phyloP scores from a whole-genome alignment of 2,113 vertebrate genomes.

The Poecilia latipinna region DNA sequence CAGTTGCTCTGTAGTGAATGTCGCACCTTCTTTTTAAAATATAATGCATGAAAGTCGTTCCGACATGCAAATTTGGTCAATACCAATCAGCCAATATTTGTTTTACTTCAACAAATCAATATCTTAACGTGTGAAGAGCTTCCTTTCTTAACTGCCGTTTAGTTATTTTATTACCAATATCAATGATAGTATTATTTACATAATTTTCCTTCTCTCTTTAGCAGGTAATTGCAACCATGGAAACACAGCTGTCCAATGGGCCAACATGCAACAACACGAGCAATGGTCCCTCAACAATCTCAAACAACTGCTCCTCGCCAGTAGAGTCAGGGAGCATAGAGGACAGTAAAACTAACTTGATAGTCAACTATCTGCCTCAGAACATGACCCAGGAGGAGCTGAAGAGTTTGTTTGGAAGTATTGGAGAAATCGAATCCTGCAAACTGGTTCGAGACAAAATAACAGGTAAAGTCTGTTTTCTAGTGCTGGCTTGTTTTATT shows the following conservation, averaged over 20 bases:
- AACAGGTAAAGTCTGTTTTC: constrained; percentile 84
- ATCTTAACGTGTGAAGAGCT: constrained; percentile 49
- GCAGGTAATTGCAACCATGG: constrained; percentile 99
- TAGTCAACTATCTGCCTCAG: constrained; percentile 99
- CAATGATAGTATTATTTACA: constrained; percentile 22
- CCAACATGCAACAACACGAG: constrained; percentile 95
- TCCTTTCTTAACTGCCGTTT: constrained; percentile 52
- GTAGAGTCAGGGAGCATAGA: constrained; percentile 93
- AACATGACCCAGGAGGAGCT: constrained; percentile 98
- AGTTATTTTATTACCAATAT: not conserved
- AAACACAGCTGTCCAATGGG: constrained; percentile 98
- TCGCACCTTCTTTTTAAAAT: not conserved
- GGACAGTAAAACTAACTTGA: constrained; percentile 99
- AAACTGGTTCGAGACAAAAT: constrained; percentile 99
- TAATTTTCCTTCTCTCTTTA: constrained; percentile 76
- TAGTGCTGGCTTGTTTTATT: constrained; percentile 1
- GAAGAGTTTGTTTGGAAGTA: constrained; percentile 96
- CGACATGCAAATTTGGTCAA: no score
- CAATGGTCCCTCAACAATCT: constrained; percentile 90
- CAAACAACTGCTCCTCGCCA: constrained; percentile 94
- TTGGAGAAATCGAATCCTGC: constrained; percentile 97
- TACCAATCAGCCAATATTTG: not conserved
- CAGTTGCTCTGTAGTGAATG: not conserved
- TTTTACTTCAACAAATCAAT: constrained; percentile 2
- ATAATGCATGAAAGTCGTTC: no score